Percentiles rank a stretch among this genome's conserved stretches.
Evolutionary conservation across 2,113 vertebrate genomes (phyloP).

Genomic region (Cochlearius cochlearius): DNA sequence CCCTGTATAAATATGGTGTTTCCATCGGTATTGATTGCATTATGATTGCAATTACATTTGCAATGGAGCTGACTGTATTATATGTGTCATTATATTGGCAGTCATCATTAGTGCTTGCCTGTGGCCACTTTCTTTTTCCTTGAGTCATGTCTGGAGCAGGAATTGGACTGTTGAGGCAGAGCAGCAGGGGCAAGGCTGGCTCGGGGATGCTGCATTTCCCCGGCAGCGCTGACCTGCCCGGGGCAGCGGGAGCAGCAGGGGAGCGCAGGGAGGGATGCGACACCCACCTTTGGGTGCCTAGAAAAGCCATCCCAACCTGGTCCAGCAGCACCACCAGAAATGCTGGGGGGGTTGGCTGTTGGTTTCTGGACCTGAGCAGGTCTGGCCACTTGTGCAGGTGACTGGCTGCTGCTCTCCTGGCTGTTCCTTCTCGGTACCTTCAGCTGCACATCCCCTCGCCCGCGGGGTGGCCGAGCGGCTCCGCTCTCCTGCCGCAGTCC

Average conservation of each 20-base stretch:
- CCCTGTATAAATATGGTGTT: constrained; percentile 65
- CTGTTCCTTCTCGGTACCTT: not conserved
- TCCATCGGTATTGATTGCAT: constrained; percentile 51
- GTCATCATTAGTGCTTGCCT: not conserved
- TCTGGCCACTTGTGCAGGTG: not conserved
- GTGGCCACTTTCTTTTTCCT: not conserved
- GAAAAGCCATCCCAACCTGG: not conserved
- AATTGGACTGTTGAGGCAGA: not conserved
- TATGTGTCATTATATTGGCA: not conserved
- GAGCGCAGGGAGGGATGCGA: not conserved
- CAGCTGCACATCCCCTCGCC: not conserved
- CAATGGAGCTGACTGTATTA: constrained; percentile 4
- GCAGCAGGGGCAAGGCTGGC: not conserved
- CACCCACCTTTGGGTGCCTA: not conserved
- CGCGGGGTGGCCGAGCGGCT: rapidly evolving
- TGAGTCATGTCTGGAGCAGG: rapidly evolving
- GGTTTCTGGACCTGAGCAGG: not conserved
- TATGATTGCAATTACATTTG: constrained; percentile 47
- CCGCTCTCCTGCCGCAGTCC: not conserved
- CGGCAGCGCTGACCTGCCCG: not conserved
- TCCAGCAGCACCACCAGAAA: not conserved
- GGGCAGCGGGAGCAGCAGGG: not conserved
- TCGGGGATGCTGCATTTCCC: not conserved
- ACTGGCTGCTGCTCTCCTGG: not conserved
- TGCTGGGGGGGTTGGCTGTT: not conserved